Conservation (phyloP, 2,888 invertebrate species). For the Amblyteles armatorius region DNA sequence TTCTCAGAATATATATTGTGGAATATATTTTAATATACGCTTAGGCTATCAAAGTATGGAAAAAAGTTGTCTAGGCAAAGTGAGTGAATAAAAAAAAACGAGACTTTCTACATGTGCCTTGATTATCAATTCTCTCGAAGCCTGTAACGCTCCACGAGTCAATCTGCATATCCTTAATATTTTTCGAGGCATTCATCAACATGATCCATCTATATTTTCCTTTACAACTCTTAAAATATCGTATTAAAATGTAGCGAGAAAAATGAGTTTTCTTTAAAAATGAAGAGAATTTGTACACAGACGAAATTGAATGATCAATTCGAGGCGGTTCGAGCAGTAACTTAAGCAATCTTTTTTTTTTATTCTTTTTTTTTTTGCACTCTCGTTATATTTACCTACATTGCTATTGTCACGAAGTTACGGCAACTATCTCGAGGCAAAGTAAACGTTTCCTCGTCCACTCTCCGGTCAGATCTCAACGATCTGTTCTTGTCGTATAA, state of each 20-base stretch:
- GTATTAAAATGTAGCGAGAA: neutral
- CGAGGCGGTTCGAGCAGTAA: neutral
- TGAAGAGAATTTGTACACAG: neutral
- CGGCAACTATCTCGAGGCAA: neutral
- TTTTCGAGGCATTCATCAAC: neutral
- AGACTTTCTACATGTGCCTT: slow-evolving; percentile 33
- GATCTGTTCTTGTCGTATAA: slow-evolving; percentile 22
- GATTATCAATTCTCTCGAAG: neutral
- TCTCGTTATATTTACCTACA: neutral
- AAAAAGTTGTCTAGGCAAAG: slow-evolving; percentile 7
- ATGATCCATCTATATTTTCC: neutral
- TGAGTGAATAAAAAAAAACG: slow-evolving; percentile 8
- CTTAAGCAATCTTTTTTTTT: neutral
- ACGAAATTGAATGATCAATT: neutral
- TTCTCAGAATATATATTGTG: slow-evolving; percentile 32
- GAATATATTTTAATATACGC: slow-evolving; percentile 51
- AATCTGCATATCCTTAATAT: neutral
- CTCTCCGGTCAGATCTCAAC: neutral
- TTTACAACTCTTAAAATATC: neutral
- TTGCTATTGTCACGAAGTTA: neutral
- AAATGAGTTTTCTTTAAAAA: neutral
- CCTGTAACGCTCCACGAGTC: neutral
- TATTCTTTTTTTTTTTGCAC: neutral
- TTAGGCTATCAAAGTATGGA: slow-evolving; percentile 23
- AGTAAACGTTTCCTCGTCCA: slow-evolving; percentile 21